phyloP scores from a whole-genome alignment of 1,140 invertebrate genomes.

The Neotoxoptera formosana region DNA sequence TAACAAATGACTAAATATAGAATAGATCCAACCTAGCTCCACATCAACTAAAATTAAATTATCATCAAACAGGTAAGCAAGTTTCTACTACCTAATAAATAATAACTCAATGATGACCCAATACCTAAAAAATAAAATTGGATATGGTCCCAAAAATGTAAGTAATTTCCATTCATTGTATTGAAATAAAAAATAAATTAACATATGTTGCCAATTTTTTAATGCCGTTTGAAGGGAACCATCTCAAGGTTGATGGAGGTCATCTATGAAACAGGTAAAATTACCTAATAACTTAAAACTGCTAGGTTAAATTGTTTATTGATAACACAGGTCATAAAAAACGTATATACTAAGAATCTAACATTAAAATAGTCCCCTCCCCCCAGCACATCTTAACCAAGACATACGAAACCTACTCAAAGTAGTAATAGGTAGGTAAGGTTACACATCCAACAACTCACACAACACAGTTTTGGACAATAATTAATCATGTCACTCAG shows the following conservation, averaged over 20 bases:
- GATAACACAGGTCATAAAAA: background rate
- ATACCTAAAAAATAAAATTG: constrained; percentile 18
- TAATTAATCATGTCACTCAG: too few species aligned
- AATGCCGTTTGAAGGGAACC: background rate
- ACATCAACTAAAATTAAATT: background rate
- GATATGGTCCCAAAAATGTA: constrained; percentile 22
- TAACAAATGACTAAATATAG: background rate
- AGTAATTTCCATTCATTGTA: constrained; percentile 17
- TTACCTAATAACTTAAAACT: background rate
- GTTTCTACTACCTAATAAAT: background rate
- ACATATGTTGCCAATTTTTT: constrained; percentile 49
- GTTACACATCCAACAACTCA: background rate
- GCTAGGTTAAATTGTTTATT: background rate
- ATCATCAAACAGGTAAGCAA: background rate
- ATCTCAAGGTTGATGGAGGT: constrained; percentile 55
- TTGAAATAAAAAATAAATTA: constrained; percentile 13
- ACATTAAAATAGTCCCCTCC: background rate
- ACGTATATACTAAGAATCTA: background rate
- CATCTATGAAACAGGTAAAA: background rate
- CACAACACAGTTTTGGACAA: background rate
- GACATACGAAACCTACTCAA: background rate
- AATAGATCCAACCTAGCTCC: background rate
- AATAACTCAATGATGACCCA: constrained; percentile 8
- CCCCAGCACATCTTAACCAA: background rate
- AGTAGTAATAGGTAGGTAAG: background rate